Evolutionary conservation across 1,140 invertebrate genomes (phyloP), one percentile per base, ranked within the genome.

Genomic region (Holotrichia oblita): DNA sequence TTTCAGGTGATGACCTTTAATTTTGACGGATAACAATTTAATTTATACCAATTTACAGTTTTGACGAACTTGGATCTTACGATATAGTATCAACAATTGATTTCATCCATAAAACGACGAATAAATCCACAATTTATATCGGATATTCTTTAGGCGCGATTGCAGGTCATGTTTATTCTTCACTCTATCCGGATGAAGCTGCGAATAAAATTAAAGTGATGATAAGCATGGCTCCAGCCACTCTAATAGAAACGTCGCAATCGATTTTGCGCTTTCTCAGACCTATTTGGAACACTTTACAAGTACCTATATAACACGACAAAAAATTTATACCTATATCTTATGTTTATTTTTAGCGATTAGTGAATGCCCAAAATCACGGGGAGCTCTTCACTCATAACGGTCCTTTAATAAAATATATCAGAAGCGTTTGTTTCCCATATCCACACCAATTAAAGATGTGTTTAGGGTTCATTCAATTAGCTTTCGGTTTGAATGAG

Each of bases 1-100:
- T 48, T 76, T 76, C 22, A 76, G 75, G 75, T 76, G 86, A 79
- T 87, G 14, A n/a, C 6, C 48, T 6, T 2, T 2, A 34, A 55
- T 55, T 6, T 55, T 17, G 2, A 17, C 6, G 0, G 0, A 3
- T n/a, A 55, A 14, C 14, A 4, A 6, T 7, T 55, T n/a, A 55
- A 55, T 55, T 17, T 7, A 6, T 14, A 2, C 17, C 0, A 0
- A 55, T 55, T 55, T 55, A 17, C n/a, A 55, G 75, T 22, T 76
- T 76, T 10, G 40, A 76, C 14, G 75, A 76, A 55, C 40, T 76
- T 6, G 75, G 75, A 22, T 8, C 20, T 22, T 76, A 55, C n/a
- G 75, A 76, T n/a, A n/a, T 76, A 17, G 9, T 3, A 44, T 14
- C 75, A 6, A 40, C 40, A 55, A 27, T 76, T 8, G 42, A 76